phyloP scores from a whole-genome alignment of 2,888 invertebrate genomes.

The Disparrhopalites patrizii region DNA sequence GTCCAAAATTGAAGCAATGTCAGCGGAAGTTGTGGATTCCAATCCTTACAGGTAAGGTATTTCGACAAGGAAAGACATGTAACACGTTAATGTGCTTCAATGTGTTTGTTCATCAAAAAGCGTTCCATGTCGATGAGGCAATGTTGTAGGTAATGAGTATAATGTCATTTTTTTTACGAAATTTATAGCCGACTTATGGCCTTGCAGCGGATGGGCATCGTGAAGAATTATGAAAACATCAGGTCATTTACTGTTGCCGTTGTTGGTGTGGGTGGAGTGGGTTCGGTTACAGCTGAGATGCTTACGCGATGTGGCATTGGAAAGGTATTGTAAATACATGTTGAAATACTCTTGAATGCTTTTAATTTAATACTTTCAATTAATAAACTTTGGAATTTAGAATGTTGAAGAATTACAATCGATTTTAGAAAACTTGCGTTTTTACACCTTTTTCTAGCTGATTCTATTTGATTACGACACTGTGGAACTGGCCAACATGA shows the following conservation, averaged over 20 bases:
- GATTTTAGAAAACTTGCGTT: neutral
- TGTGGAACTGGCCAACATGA: conserved; percentile 99
- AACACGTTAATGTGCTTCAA: neutral
- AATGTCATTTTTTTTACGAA: conserved; percentile 28
- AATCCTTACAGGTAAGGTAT: conserved; percentile 87
- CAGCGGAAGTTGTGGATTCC: conserved; percentile 92
- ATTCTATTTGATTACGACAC: conserved; percentile 98
- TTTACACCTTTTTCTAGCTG: conserved; percentile 59
- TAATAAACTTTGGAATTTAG: neutral
- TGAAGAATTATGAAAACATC: conserved; percentile 92
- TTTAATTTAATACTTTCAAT: conserved; percentile 6
- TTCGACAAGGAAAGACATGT: neutral
- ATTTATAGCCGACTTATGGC: conserved; percentile 91
- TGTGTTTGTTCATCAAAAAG: too few relatives aligned
- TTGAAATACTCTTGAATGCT: neutral
- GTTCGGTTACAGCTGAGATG: conserved; percentile 99
- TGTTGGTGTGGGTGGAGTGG: conserved; percentile 98
- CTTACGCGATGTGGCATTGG: conserved; percentile 97
- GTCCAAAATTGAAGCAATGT: conserved; percentile 81
- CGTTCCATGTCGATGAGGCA: neutral
- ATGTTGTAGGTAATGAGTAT: neutral
- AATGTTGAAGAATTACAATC: neutral
- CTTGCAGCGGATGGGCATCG: conserved; percentile 97
- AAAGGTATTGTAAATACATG: conserved; percentile 59
- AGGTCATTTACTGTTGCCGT: conserved; percentile 84